phyloP scores from a whole-genome alignment of 1,140 invertebrate genomes.

The Bombus waltoni region DNA sequence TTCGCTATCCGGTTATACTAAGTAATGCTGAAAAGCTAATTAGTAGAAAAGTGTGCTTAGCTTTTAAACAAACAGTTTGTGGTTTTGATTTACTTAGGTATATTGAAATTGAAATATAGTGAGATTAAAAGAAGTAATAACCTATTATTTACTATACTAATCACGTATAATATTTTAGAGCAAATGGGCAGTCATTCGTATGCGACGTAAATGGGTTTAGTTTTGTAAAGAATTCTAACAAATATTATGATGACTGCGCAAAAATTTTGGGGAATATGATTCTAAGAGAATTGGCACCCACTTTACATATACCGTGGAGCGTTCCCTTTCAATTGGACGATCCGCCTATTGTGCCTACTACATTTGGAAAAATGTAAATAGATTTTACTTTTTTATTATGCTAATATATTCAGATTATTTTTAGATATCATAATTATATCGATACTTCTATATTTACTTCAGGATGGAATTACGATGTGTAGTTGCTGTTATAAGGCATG shows the following conservation, averaged over 20 bases:
- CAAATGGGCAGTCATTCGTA: constrained; percentile 99
- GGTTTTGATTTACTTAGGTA: constrained; percentile 98
- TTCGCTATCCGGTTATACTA: constrained; percentile 98
- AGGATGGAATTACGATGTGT: constrained; percentile 99
- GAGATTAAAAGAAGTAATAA: neutral
- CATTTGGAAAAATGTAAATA: constrained; percentile 97
- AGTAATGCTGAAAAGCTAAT: constrained; percentile 99
- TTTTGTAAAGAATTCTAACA: constrained; percentile 99
- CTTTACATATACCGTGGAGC: constrained; percentile 97
- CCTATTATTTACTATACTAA: neutral
- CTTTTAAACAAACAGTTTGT: constrained; percentile 99
- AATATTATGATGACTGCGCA: constrained; percentile 99
- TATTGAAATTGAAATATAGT: constrained; percentile 31
- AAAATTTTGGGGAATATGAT: constrained; percentile 98
- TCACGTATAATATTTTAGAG: constrained; percentile 84
- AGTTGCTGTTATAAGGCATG: constrained; percentile 98
- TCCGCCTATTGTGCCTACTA: constrained; percentile 99
- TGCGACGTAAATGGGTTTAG: constrained; percentile 99
- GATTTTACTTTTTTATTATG: neutral
- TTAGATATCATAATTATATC: neutral
- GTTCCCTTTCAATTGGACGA: constrained; percentile 98
- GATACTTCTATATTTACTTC: constrained; percentile 26
- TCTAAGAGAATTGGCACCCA: constrained; percentile 95
- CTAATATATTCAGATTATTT: neutral
- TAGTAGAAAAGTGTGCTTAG: constrained; percentile 98